phyloP scores from a whole-genome alignment of 2,797 vertebrate genomes.

The Pseudochaenichthys georgianus region DNA sequence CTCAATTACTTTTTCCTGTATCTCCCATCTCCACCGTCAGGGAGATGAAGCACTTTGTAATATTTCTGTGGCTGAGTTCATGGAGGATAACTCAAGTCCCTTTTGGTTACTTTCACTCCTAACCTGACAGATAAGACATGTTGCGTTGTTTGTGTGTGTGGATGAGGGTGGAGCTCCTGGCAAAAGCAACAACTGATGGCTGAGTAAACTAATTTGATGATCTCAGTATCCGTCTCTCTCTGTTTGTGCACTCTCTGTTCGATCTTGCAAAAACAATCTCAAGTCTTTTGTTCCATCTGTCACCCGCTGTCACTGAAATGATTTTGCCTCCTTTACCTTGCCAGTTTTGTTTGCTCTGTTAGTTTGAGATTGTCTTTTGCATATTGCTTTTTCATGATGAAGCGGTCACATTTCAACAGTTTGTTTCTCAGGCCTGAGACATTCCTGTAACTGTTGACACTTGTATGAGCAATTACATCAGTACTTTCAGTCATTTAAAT shows the following conservation, averaged over 20 bases:
- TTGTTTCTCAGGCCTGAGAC: constrained; percentile 9
- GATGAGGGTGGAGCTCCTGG: neutral
- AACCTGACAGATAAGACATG: constrained; percentile 42
- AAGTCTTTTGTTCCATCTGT: constrained; percentile 43
- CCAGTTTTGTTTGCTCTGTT: constrained; percentile 37
- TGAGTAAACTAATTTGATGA: constrained; percentile 47
- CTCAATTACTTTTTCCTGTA: constrained; percentile 67
- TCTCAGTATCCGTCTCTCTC: constrained; percentile 46
- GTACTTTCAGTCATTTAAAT: neutral
- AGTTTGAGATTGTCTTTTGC: constrained; percentile 8
- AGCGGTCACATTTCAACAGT: neutral
- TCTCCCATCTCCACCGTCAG: constrained; percentile 50
- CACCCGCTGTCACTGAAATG: constrained; percentile 16
- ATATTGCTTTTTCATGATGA: neutral
- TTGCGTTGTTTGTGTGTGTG: constrained; percentile 27
- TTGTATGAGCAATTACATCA: neutral
- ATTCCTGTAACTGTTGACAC: constrained; percentile 7
- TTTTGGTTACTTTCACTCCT: constrained; percentile 44
- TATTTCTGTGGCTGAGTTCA: constrained; percentile 54
- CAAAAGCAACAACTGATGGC: constrained; percentile 25
- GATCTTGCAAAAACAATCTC: constrained; percentile 39
- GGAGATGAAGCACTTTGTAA: constrained; percentile 48
- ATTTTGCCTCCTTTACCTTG: constrained; percentile 1
- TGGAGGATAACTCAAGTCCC: constrained; percentile 50
- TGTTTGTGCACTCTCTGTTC: constrained; percentile 45